Evolutionary conservation across 2,797 vertebrate species (phyloP), one percentile per base, ranked within the genome.

Genomic region (Acrossocheilus wenchowensis): DNA sequence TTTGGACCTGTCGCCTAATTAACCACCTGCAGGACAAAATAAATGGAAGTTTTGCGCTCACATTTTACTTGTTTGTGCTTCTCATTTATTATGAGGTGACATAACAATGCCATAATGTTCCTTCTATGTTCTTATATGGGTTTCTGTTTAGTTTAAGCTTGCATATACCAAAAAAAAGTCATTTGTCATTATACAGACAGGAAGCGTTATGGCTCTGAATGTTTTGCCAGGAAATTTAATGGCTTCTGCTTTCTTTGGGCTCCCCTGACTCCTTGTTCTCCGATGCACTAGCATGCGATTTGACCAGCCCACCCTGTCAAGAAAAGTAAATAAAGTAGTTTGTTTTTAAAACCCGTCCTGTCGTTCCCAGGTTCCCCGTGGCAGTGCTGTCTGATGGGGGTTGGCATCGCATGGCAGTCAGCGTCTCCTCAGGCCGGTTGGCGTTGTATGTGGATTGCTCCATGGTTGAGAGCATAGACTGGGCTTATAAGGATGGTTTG

Each of bases 391-490:
- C 95, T 0, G 96, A 98, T 34, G 97, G 95, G 21, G 87, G 30
- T 82, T 98, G 97, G 97, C 97, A 98, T 90, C 93, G 52, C 0
- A 92, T 97, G 88, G 95, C 95, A 0, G 71, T 98, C 26, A 90
- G 95, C n/a, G 95, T 97, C 88, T 96, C 97, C 15, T 48, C 90
- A 48, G 90, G 93, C 80, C 92, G 91, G 6, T 88, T 98, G 88
- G 93, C 91, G 0, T 41, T 98, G 81, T 96, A 96, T 0, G 95
- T 98, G 92, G 97, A 98, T 94, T 98, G 97, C 60, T 88, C 91
- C 43, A 94, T 96, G 94, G 91, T 96, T 90, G 97, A 97, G 91
- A 95, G 93, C 0, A 95, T 97, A 50, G 95, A 94, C 87, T 98
- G 97, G 97, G 94, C 93, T 43, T 94, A 96, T 72, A 92, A 93